A percentile compares a stretch with the other conserved stretches of the same genome.
Evolutionary conservation across 2,113 vertebrate species (phyloP).

Genomic region (Aptenodytes patagonicus): DNA sequence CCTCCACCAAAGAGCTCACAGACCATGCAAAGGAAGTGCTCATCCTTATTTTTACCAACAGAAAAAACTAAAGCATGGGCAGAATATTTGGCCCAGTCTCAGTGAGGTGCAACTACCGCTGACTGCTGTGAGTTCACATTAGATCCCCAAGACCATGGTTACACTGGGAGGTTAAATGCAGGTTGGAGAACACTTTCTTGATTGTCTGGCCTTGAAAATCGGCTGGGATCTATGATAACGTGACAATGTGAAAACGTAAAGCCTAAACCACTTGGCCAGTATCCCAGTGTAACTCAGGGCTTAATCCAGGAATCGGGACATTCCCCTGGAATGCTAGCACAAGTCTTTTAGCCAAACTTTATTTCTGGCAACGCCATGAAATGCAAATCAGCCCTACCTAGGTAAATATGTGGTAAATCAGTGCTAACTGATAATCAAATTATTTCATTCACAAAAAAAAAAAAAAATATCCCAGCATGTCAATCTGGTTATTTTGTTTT

Average conservation of each 20-base stretch:
- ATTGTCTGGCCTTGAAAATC: not conserved
- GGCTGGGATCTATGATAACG: not conserved
- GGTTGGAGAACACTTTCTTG: not conserved
- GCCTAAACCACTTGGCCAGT: not conserved
- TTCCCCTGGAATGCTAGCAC: not conserved
- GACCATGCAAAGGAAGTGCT: not conserved
- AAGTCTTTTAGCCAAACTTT: not conserved
- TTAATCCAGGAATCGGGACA: not conserved
- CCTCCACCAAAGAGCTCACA: not conserved
- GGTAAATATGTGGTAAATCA: not conserved
- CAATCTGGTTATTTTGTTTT: not conserved
- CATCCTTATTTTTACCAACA: not conserved
- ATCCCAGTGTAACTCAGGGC: not conserved
- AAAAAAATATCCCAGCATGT: not conserved
- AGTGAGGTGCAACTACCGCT: not conserved
- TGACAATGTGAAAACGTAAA: not conserved
- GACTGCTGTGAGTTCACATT: not conserved
- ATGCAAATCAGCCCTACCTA: not conserved
- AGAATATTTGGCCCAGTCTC: not conserved
- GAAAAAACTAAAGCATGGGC: not conserved
- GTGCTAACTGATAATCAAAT: not conserved
- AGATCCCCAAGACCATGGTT: not conserved
- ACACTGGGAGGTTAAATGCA: not conserved
- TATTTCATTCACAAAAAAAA: not conserved
- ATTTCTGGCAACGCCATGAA: not conserved